Base-by-base conservation (phyloP, 2,113 vertebrate species). In the Sarotherodon lohbergeri region DNA sequence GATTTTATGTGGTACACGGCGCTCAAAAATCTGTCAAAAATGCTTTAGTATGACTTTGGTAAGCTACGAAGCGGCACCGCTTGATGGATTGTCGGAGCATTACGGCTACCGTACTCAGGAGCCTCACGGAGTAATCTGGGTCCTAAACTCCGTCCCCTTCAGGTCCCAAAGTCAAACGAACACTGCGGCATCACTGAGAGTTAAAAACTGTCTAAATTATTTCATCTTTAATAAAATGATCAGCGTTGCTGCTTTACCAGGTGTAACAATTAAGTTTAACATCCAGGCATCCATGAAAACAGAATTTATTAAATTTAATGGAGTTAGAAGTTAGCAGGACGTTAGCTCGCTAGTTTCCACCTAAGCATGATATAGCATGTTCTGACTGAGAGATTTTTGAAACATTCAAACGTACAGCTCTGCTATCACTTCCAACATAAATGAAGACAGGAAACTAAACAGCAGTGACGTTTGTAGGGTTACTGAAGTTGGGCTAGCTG, bases 131-230 rank as follows among this genome's bases (percentile, higher is more conserved):
- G 27, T 0, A 59, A 59, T 9, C 4, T 9, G 56, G 7, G 27
- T 59, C 27, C 27, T 9, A 59, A 59, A 59, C 56, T 59, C 56
- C 2, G 1, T 16, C 4, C 0, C 0, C 0, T 27, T 14, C 11
- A 14, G 12, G 22, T 56, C 11, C 55, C 4, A 56, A 56, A 56
- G 11, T 13, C 11, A 56, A 56, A 59, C 6, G 1, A 56, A 3
- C 54, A 24, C 6, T 24, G 54, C 11, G 0, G 54, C 12, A 56
- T 56, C 11, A 56, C 55, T 56, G 55, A 56, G 22, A 52, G 48
- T 52, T 52, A 52, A 0, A 19, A 52, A 9, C 17, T 0, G 48
- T 9, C 17, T 52, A 52, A 52, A 19, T 52, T 52, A 7, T 19
- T 52, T 19, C 8, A 19, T 52, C 48, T 52, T 3, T 19, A 52